Base-by-base conservation (phyloP, 2,797 vertebrate species). In the Buceros bicornis region DNA sequence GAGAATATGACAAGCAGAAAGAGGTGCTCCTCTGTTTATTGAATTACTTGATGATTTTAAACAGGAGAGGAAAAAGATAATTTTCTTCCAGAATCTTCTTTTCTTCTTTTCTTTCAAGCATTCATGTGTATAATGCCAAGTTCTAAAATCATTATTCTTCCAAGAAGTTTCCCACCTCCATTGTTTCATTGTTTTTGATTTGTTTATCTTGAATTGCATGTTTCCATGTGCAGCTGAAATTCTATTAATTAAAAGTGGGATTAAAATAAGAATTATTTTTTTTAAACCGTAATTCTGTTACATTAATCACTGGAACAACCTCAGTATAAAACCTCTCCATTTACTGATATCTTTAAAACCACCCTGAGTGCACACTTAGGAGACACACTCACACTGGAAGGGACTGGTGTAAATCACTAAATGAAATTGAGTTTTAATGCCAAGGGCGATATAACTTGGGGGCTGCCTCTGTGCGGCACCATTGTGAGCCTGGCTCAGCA, bases 1-100 rank as follows among this genome's bases (percentile, higher is more conserved):
- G 72, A 97, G 95, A 95, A 94, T 81, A 91, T 51, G 91, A 97
- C 91, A 93, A 91, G 93, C 43, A 86, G 65, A 93, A 60, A 87
- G 76, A 79, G 33, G 65, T 61, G 70, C 48, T 97, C 67, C 69
- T 95, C 96, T 97, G 89, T 93, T 94, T 96, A 77, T 89, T 95
- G 77, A 94, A 95, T 91, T 91, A 69, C 37, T 83, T 95, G 89
- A 86, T 94, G 78, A 95, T 95, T 95, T 90, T 79, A 40, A 95
- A 81, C 54, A 92, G 61, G 61, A 82, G 78, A 16, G 25, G 29
- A 26, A 87, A 94, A 89, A 90, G 66, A 79, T 64, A 62, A 54
- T 57, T 79, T 76, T 40, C 8, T 8, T n/a, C 1, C 0, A 1
- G 11, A 45, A n/a, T 5, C 11, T 60, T 40, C 77, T 31, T 43